phyloP scores from a whole-genome alignment of 2,797 vertebrate species.

The Enteromius afrohamiltoni region DNA sequence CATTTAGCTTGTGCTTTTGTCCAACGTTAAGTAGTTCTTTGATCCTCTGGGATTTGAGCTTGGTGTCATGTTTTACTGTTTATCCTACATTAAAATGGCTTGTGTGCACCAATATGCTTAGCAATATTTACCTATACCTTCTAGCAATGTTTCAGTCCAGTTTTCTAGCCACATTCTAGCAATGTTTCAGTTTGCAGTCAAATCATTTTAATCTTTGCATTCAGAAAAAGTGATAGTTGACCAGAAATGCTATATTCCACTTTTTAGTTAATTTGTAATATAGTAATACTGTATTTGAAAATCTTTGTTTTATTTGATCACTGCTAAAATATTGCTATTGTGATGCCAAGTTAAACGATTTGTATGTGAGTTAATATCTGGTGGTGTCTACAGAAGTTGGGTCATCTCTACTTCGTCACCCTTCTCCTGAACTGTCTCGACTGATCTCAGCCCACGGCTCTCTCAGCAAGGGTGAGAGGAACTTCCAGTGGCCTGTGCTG shows the following conservation, averaged over 20 bases:
- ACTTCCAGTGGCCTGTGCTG: conserved; percentile 98
- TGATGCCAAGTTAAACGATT: not conserved
- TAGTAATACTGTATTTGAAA: not conserved
- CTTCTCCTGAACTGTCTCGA: conserved; percentile 96
- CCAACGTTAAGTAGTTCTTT: too few species aligned
- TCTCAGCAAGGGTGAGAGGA: conserved; percentile 97
- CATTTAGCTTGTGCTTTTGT: too few species aligned
- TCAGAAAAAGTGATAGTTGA: not conserved
- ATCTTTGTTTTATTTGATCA: not conserved
- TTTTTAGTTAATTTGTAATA: not conserved
- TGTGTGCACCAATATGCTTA: not conserved
- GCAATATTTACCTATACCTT: not conserved
- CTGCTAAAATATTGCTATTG: not conserved
- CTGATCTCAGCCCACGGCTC: conserved; percentile 98
- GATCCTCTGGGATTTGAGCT: not conserved
- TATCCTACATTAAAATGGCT: not conserved
- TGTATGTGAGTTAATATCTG: not conserved
- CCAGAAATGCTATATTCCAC: not conserved
- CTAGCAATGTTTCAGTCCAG: not conserved
- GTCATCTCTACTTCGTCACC: conserved; percentile 95
- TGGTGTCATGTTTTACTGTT: not conserved
- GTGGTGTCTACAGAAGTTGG: conserved; percentile 87
- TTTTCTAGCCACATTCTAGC: too few species aligned
- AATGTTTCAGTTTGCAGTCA: not conserved
- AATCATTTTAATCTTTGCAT: not conserved